phyloP scores from a whole-genome alignment of 2,113 vertebrate species.

The Gadus macrocephalus region DNA sequence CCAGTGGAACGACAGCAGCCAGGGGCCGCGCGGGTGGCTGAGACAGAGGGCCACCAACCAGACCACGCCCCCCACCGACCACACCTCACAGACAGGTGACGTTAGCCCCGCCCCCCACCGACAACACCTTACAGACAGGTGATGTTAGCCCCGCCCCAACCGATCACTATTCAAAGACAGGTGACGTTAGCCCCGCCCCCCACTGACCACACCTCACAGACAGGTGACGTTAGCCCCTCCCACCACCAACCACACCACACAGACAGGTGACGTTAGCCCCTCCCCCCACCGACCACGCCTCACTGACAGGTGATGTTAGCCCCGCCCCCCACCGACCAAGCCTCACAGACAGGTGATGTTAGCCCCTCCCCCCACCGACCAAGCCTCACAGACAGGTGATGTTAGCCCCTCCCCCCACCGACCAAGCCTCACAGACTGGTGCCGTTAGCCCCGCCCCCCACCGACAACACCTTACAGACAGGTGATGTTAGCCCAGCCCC shows the following conservation, averaged over 20 bases:
- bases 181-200: conserved; percentile 32
- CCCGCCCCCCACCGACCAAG: not conserved
- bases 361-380: too few species aligned
- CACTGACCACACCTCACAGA: too few species aligned
- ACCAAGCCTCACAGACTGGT: conserved; percentile 39
- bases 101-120: not conserved
- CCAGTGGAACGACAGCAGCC: conserved; percentile 57
- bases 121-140: too few species aligned
- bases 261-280: conserved; percentile 45
- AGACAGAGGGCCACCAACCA: conserved; percentile 53
- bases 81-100: conserved; percentile 65
- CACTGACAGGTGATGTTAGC: conserved; percentile 42
- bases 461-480: conserved; percentile 39
- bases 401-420: too few species aligned
- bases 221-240: conserved; percentile 45
- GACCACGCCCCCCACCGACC: conserved; percentile 56
- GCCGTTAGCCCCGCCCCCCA: conserved; percentile 16
- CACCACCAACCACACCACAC: too few species aligned
- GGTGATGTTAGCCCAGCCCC: too few species aligned
- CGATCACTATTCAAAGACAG: conserved; percentile 18
- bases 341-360: too few species aligned
- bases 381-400: too few species aligned
- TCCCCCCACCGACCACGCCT: too few species aligned
- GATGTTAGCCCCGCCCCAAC: not conserved
- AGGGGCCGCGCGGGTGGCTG: conserved; percentile 57